Evolutionary conservation across 1,140 invertebrate genomes (phyloP).

Genomic region (Panonychus citri): DNA sequence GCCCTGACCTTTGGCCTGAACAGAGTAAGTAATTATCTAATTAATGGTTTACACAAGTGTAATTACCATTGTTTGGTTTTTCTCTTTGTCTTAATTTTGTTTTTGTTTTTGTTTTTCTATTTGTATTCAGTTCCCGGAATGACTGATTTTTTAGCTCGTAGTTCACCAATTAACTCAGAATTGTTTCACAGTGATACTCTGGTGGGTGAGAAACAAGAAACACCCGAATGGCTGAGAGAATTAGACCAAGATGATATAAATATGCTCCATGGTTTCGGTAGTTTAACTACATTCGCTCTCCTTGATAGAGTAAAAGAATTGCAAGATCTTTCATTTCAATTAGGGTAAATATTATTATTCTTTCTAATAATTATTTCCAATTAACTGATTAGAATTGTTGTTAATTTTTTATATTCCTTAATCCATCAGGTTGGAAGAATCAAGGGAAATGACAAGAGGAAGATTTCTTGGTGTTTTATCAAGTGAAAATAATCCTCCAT

Average conservation of each 20-base stretch:
- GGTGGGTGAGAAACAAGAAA: slow-evolving; percentile 15
- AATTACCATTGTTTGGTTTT: neutral
- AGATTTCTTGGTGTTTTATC: slow-evolving; percentile 67
- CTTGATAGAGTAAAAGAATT: slow-evolving; percentile 75
- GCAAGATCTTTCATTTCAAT: slow-evolving; percentile 73
- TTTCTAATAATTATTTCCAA: no score
- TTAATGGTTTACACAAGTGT: no score
- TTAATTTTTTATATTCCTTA: neutral
- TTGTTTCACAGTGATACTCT: slow-evolving; percentile 14
- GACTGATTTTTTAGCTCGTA: slow-evolving; percentile 36
- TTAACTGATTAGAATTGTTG: neutral
- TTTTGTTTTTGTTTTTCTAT: slow-evolving; percentile 12
- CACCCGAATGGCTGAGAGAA: slow-evolving; percentile 23
- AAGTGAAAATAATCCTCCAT: neutral
- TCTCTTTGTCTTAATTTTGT: slow-evolving; percentile 4
- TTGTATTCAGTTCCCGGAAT: slow-evolving; percentile 42
- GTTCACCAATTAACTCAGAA: slow-evolving; percentile 16
- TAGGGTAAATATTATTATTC: slow-evolving; percentile 34
- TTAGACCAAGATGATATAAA: slow-evolving; percentile 37
- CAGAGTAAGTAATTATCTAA: no score
- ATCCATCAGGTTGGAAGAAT: slow-evolving; percentile 39
- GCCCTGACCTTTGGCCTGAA: slow-evolving; percentile 79
- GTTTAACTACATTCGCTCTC: slow-evolving; percentile 47
- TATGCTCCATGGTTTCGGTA: slow-evolving; percentile 47
- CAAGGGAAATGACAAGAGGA: slow-evolving; percentile 83